Conservation (phyloP, 1,140 invertebrate species). For the Lepidotrigona ventralis region DNA sequence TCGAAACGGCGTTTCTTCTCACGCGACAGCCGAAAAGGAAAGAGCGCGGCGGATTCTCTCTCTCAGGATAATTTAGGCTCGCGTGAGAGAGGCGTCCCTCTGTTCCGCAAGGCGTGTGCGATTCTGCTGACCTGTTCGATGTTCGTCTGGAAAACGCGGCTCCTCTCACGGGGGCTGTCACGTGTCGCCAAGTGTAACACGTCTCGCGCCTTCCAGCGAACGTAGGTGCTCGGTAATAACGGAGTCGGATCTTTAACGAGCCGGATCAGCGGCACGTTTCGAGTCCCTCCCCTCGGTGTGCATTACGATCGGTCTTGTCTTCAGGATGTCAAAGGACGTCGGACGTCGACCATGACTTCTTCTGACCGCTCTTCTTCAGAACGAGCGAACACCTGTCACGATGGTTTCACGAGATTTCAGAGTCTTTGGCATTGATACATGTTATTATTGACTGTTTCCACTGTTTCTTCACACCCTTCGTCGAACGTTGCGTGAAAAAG, state of each 20-base stretch:
- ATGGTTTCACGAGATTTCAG: neutral
- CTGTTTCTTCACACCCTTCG: too few relatives aligned
- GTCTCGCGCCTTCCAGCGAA: conserved; percentile 46
- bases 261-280: conserved; percentile 23
- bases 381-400: neutral
- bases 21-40: neutral
- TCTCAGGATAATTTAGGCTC: conserved; percentile 39
- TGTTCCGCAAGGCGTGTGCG: neutral
- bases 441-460: too few relatives aligned
- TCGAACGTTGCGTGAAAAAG: too few relatives aligned
- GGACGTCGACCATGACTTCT: too few relatives aligned
- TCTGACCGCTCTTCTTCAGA: neutral
- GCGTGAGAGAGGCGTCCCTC: conserved; percentile 15
- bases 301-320: conserved; percentile 20
- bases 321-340: neutral
- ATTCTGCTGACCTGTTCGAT: conserved; percentile 25
- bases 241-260: conserved; percentile 45
- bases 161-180: conserved; percentile 36
- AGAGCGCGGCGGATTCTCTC: neutral
- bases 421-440: neutral
- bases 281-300: neutral
- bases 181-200: conserved; percentile 52
- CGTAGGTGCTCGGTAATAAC: conserved; percentile 43
- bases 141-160: conserved; percentile 36
- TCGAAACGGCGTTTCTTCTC: neutral